Evolutionary conservation across 2,888 invertebrate species (phyloP), one percentile per base, ranked within the genome.

Genomic region (Drosophila quinaria): DNA sequence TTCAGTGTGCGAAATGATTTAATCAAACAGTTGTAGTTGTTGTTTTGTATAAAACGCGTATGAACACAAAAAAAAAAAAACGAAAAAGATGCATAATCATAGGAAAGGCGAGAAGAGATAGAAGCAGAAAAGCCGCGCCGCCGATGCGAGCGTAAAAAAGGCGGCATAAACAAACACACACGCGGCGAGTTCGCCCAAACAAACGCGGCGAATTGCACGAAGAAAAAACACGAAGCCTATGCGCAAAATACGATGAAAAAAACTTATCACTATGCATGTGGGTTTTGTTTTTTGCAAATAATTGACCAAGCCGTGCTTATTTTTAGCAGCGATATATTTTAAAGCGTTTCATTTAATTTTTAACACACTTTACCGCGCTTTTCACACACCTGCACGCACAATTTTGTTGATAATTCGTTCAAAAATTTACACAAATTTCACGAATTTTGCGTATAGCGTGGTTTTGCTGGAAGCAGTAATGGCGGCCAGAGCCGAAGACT

Each of bases 391-490:
- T 69, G 66, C 72, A 70, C 66, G 59, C 78, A 69, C 78, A 88
- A 90, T 90, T 86, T 86, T 83, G 87, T 90, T 86, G 87, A 86
- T 86, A 90, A 88, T 76, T 88, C 51, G 63, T 50, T 70, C 64
- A 82, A 82, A 74, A 80, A 78, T 70, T 74, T 81, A 74, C 71
- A 87, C 87, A 77, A 84, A 86, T 81, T 89, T 88, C 79, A 78
- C 74, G 81, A 85, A 81, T 85, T 91, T 91, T 78, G 81, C 87
- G 82, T 84, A 90, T 87, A 91, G 91, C 91, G 91, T 91, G 91
- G 91, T 91, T 91, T 86, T 86, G 88, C 76, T 91, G 87, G 89
- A 95, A 95, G 96, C 95, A 96, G 96, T 96, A 96, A 96, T 96
- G 96, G 96, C 96, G 96, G 96, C 89, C 88, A 80, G 74, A 87